These are phyloP conservation scores for Emberiza fucata DNA, from an alignment of 2,113 vertebrate genomes.

Conservation along the genomic window DNA sequence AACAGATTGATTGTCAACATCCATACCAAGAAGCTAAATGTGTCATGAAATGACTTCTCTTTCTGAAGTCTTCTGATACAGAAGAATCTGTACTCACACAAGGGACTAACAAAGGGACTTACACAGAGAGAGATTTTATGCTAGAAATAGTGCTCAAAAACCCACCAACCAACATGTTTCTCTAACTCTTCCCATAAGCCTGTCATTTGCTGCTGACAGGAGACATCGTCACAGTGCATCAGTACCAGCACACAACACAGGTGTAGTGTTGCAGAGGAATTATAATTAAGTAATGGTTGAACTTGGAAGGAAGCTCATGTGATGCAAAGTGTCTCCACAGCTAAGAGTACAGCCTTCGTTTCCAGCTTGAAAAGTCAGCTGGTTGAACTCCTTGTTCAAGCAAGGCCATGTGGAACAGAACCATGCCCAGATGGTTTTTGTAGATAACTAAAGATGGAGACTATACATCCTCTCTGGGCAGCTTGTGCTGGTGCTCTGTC, in stretches of 20 bases:
- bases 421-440: background rate
- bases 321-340: background rate
- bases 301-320: background rate
- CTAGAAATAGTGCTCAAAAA: background rate
- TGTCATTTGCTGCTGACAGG: background rate
- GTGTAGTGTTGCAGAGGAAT: background rate
- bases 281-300: background rate
- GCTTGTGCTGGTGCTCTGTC: background rate
- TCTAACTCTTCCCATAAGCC: background rate
- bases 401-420: background rate
- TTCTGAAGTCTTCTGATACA: background rate
- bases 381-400: background rate
- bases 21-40: background rate
- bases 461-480: background rate
- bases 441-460: background rate
- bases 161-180: background rate
- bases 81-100: background rate
- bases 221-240: background rate
- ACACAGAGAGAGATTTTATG: background rate
- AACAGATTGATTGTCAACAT: background rate
- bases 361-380: background rate
- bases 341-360: background rate
- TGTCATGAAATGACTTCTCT: background rate
- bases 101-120: background rate
- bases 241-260: background rate